Base-by-base conservation (phyloP, 2,797 vertebrate genomes). In the Cercopithecus hamlyni region DNA sequence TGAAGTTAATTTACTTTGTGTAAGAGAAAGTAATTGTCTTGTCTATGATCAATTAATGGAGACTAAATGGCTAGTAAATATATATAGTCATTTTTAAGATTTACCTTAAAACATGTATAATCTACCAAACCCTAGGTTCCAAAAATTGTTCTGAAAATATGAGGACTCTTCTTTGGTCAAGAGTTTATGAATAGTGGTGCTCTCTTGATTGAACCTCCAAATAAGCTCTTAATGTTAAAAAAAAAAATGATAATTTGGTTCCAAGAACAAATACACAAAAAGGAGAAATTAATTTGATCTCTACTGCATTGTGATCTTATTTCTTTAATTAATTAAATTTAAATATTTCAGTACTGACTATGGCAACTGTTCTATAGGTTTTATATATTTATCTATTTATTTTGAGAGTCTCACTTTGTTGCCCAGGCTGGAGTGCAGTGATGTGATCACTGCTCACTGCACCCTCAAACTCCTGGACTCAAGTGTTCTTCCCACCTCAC, bases 311-410 rank as follows among this genome's bases (percentile, higher is more conserved):
- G 5, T 43, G 72, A 39, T 84, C 10, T 24, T 58, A 22, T 90
- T 96, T 96, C 77, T 41, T 97, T 97, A 97, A 76, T 96, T 26
- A 55, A 58, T 48, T n/a, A 90, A 89, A 92, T 79, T 13, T 93
- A 86, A 81, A 76, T 94, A 57, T 86, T 80, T 83, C 9, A 67
- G 17, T 75, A 96, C 58, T 94, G 52, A 88, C 33, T 50, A 96
- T 30, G 61, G 1, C 50, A 97, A 85, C 87, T 98, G n/a, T 24
- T 95, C 97, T 39, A 20, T 72, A 72, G 67, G 20, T 4, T 17
- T 64, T 50, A 50, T 50, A 50, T 15, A 50, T 15, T 50, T 50
- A 50, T 50, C 15, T 50, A 50, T 50, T 50, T 50, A 50, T 50
- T 50, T 50, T 50, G 61, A 17, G 30, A n/a, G 15, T 64, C 61